Percentiles rank a stretch among this genome's conserved stretches.
Conservation (phyloP, 2,888 invertebrate genomes). For the Cheilosia grossa region DNA sequence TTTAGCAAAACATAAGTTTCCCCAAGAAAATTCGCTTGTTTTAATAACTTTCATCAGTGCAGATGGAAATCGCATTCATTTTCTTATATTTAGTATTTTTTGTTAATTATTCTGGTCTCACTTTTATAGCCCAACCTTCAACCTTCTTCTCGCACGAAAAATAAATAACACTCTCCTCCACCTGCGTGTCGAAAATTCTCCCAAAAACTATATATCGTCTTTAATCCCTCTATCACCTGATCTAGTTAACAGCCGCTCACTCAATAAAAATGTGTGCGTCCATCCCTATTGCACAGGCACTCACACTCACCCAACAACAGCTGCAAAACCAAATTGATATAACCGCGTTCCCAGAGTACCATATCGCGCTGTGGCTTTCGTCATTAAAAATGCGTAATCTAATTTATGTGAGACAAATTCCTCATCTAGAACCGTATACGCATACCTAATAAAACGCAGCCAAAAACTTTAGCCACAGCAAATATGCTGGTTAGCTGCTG, state of each 20-base stretch:
- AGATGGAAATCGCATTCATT: no score
- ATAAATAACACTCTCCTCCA: no score
- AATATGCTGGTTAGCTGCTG: slow-evolving; percentile 30
- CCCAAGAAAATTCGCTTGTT: no score
- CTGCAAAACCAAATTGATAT: background rate
- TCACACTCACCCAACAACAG: background rate
- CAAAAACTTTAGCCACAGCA: slow-evolving; percentile 9
- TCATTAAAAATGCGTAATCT: slow-evolving; percentile 46
- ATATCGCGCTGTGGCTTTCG: slow-evolving; percentile 25
- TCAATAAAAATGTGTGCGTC: background rate
- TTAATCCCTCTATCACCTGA: background rate
- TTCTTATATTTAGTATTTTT: no score
- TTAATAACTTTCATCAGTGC: no score
- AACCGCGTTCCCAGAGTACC: background rate
- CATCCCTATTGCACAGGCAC: background rate
- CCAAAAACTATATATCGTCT: no score
- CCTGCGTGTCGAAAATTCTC: no score
- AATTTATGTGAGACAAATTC: slow-evolving; percentile 36
- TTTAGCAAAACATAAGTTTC: no score
- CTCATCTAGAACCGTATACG: slow-evolving; percentile 15
- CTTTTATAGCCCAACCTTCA: no score
- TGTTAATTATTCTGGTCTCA: no score
- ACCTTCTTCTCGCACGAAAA: no score
- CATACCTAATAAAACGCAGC: slow-evolving; percentile 16
- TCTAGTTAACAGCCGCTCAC: background rate